Percentiles rank a stretch among this genome's conserved stretches.
phyloP scores from a whole-genome alignment of 2,888 invertebrate species.

The Heliconius aoede region DNA sequence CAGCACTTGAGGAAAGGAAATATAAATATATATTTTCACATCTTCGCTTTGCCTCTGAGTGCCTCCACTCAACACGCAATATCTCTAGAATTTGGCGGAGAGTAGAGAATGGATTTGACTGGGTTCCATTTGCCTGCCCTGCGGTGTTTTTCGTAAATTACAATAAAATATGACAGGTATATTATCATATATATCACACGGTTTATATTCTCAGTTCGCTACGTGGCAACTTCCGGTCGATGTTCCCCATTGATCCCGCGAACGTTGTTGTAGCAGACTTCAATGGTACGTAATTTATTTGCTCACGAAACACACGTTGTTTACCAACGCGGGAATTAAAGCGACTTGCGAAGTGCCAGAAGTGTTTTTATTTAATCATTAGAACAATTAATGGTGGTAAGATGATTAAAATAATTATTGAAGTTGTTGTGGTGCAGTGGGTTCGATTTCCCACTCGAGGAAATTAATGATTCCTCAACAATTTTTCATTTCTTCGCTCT shows the following conservation, averaged over 20 bases:
- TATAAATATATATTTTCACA: too few relatives aligned
- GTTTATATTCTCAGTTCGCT: conserved; percentile 9
- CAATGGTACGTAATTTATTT: conserved; percentile 25
- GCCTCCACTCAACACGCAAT: too few relatives aligned
- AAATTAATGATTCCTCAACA: too few relatives aligned
- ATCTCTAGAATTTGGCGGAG: too few relatives aligned
- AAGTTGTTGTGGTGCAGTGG: too few relatives aligned
- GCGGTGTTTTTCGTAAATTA: not conserved
- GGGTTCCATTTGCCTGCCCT: too few relatives aligned
- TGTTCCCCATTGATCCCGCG: conserved; percentile 19
- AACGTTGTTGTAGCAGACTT: conserved; percentile 2
- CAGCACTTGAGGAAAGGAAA: too few relatives aligned
- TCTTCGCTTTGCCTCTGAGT: too few relatives aligned
- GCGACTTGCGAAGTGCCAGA: conserved; percentile 4
- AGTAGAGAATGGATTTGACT: too few relatives aligned
- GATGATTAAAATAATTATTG: not conserved
- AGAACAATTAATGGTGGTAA: not conserved
- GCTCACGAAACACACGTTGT: conserved; percentile 15
- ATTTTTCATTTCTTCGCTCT: too few relatives aligned
- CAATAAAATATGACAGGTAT: not conserved
- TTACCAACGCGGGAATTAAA: conserved; percentile 17
- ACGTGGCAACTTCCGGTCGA: not conserved
- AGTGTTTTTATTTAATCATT: conserved; percentile 22
- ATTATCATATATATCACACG: not conserved
- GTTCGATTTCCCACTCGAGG: too few relatives aligned